Base-by-base conservation (phyloP, 2,113 vertebrate species). In the Melanocharis versteri region DNA sequence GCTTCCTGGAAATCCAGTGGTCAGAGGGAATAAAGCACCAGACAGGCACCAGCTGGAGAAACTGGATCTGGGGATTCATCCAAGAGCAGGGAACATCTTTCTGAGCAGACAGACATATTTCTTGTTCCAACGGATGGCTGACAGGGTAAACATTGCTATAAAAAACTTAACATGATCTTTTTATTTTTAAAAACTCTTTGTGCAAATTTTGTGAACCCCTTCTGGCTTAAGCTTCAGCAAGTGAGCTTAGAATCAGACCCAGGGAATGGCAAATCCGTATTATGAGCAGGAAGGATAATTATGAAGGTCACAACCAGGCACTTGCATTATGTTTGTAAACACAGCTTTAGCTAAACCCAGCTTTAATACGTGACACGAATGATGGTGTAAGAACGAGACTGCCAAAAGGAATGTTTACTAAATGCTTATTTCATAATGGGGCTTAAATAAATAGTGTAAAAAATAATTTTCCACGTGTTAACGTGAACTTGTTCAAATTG, bases 361-460 rank as follows among this genome's bases (percentile, higher is more conserved):
- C 61, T 66, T 53, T 58, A 96, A 91, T 80, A 87, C 5, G 13
- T 82, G 75, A 95, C 68, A 96, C 1, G 11, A 97, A 96, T 71
- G 33, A 95, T 47, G 83, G 89, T 62, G 65, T 68, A 93, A 91
- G 81, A 96, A 78, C 35, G 39, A 95, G 73, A 83, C 20, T 42
- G 62, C 68, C 90, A 93, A 94, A 47, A 66, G 15, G 69, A 94
- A 92, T 28, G 9, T 65, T 95, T 85, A 89, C 58, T 81, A 70
- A 97, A 97, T 39, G 7, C 53, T 88, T 95, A 57, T 76, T 96
- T 81, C 93, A 97, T 96, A 96, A 90, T n/a, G n/a, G 45, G 15
- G 48, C 70, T 97, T 97, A 96, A 97, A 96, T 97, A 97, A 96
- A 91, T 53, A 73, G 72, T 53, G 45, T 72, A 89, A 82, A 84